These are phyloP conservation scores for Chlorodrepanis virens DNA, from an alignment of 2,113 vertebrate genomes.

Conservation along the genomic window DNA sequence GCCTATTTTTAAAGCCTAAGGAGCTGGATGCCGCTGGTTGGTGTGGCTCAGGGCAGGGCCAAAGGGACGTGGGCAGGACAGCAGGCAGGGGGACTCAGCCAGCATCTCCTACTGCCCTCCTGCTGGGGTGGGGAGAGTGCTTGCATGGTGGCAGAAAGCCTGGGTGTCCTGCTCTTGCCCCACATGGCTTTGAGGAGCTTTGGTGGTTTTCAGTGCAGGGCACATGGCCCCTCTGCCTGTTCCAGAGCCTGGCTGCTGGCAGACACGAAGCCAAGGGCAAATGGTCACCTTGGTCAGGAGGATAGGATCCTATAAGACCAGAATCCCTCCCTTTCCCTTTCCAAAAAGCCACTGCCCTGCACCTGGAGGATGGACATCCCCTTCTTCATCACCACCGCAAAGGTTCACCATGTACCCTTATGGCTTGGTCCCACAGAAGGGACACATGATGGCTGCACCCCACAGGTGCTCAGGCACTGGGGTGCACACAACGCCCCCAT, in stretches of 20 bases:
- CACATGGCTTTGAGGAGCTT: not conserved
- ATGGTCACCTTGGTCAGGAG: not conserved
- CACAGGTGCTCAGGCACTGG: rapidly evolving
- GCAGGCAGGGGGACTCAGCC: not conserved
- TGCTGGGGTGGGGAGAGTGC: rapidly evolving
- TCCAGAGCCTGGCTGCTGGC: not conserved
- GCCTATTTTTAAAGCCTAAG: slow-evolving; percentile 36
- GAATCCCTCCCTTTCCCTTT: not conserved
- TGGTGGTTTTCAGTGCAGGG: not conserved
- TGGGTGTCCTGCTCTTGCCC: not conserved
- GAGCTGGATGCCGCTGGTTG: not conserved
- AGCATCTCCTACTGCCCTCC: not conserved
- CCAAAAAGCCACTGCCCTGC: not conserved
- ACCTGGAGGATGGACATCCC: not conserved
- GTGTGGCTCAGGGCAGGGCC: not conserved
- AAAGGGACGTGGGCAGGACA: not conserved
- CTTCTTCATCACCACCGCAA: not conserved
- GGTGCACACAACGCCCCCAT: not conserved
- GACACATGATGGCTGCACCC: rapidly evolving
- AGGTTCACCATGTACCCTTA: not conserved
- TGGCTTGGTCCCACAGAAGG: rapidly evolving
- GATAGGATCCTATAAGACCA: not conserved
- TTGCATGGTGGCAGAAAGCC: not conserved
- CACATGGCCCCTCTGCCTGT: not conserved
- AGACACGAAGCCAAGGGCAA: rapidly evolving